Evolutionary conservation across 2,888 invertebrate genomes (phyloP), one percentile per base, ranked within the genome.

Genomic region (Volucella bombylans): DNA sequence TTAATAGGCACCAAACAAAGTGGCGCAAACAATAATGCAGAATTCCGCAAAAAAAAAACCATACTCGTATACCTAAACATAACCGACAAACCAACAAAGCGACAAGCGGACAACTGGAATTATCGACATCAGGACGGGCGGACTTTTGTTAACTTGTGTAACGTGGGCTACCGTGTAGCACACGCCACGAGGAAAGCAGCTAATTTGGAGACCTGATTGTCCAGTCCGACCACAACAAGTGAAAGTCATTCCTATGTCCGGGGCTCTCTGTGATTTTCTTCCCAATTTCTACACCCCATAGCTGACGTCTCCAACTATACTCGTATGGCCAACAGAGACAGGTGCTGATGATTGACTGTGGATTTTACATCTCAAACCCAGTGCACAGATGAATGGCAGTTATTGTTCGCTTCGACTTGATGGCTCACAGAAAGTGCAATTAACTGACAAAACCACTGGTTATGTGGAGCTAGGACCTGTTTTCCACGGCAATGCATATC

Each of bases 261-360:
- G 67, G 15, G 49, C 67, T 72, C 67, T 61, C 72, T 55, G 67
- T 15, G 62, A 62, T 82, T 82, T 82, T 73, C 67, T 67, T 82
- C 31, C 6, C 47, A 62, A 67, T 67, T 77, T 81, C 61, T 49
- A n/a, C 18, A 8, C 45, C 45, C 41, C 31, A 23, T 31, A 31
- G 6, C 6, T 1, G 31, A 31, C 31, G 15, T 14, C 57, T 15
- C 57, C 45, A 12, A 45, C 12, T 4, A 39, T 31, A 23, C 4
- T n/a, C n/a, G n/a, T n/a, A 31, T 31, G 31, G 38, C 45, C 57
- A 45, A 50, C 50, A 31, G 50, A 69, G 78, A 68, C 82, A 78
- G 54, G n/a, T 50, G 62, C 18, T 23, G 52, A 78, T 73, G 73
- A 82, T 73, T 73, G 78, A 73, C 55, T 62, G 71, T 67, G 61